Evolutionary conservation across 2,113 vertebrate species (phyloP), one percentile per base, ranked within the genome.

Genomic region (Chrysemys picta): DNA sequence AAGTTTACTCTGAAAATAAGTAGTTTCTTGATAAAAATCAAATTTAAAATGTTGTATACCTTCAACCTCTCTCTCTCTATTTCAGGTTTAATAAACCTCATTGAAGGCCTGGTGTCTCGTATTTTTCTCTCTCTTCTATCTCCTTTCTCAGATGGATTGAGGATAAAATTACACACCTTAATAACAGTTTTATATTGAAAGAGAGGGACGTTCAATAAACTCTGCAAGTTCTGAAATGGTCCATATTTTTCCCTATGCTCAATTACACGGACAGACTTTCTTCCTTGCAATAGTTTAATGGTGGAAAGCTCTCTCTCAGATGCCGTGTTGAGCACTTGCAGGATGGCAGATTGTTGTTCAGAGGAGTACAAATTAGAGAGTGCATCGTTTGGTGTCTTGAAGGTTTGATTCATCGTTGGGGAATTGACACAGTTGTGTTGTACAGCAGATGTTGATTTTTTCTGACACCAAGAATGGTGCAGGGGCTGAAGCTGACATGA

Each of bases 61-160:
- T 99, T 97, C 88, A 99, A 91, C 93, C 97, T 96, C 35, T 98
- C 95, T 94, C 81, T 94, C 83, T 98, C 97, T 72, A 98, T 84
- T 50, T 98, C 98, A 25, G 98, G 99, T 89, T 96, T 98, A 97
- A 99, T 97, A 49, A 98, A 97, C 93, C 97, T 99, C 53, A 90
- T 97, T 72, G 81, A 47, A 72, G 85, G 47, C 13, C 8, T 56
- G 53, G 97, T 81, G 82, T 96, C 97, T 7, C 8, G 21, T 31
- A 90, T 75, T 85, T 94, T 98, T 88, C 94, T 96, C 87, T 98
- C 98, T 85, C 45, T 97, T 91, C 91, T 98, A 89, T 97, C 97
- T 84, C 84, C 96, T 22, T 53, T 84, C 29, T 89, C 88, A 72
- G 91, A 62, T 6, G 97, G 98, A 89, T 95, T 97, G 65, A 99